These are phyloP conservation scores for Drosophila ercepeae DNA, from an alignment of 1,140 invertebrate species.

Conservation along the genomic window DNA sequence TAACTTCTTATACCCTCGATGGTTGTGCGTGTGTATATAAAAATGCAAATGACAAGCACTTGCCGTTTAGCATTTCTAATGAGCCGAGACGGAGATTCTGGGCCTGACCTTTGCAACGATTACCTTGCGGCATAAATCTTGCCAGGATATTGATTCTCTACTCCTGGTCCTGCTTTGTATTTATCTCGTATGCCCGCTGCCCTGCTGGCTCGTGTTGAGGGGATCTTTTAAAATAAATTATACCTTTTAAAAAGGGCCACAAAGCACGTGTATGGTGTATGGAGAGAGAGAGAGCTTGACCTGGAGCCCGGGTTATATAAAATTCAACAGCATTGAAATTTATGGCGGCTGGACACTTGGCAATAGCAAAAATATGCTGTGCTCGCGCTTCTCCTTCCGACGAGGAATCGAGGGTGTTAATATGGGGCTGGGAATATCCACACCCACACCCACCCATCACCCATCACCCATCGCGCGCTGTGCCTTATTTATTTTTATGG, in stretches of 20 bases:
- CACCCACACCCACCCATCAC: conserved; percentile 3
- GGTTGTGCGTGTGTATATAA: conserved; percentile 33
- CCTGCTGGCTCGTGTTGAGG: conserved; percentile 59
- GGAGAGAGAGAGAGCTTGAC: conserved; percentile 22
- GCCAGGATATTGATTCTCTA: conserved; percentile 67
- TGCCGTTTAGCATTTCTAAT: conserved; percentile 77
- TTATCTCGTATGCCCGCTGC: conserved; percentile 16
- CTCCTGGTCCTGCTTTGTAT: conserved; percentile 2
- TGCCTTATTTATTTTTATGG: conserved; percentile 81
- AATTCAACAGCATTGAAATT: conserved; percentile 80
- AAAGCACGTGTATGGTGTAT: conserved; percentile 11
- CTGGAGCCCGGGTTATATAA: conserved; percentile 59
- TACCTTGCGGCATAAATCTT: conserved; percentile 75
- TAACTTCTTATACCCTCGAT: no score
- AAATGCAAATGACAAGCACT: conserved; percentile 76
- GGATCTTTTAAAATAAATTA: conserved; percentile 78
- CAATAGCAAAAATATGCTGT: conserved; percentile 69
- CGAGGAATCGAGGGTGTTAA: conserved; percentile 51
- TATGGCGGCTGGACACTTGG: conserved; percentile 77
- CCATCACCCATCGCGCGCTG: not conserved
- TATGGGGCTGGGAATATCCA: conserved; percentile 48
- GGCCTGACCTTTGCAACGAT: conserved; percentile 72
- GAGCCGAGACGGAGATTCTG: conserved; percentile 59
- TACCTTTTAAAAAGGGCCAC: conserved; percentile 71
- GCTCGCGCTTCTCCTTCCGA: conserved; percentile 38